Evolutionary conservation across 1,140 invertebrate species (phyloP).

Genomic region (Chrysomallon squamiferum): DNA sequence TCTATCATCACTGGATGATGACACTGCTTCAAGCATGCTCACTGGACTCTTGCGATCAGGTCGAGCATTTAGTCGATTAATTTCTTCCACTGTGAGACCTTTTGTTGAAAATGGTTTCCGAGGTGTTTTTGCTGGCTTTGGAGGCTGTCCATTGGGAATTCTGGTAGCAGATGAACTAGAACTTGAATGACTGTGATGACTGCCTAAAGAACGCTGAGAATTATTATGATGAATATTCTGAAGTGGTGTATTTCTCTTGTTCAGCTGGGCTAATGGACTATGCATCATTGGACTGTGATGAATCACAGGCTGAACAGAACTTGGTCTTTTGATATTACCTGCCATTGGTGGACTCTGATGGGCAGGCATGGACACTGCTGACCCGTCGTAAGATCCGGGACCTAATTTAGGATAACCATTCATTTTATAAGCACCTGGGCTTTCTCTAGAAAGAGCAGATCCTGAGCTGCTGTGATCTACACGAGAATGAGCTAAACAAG

Average conservation of each 20-base stretch:
- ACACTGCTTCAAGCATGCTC: conserved; percentile 90
- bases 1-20: conserved; percentile 74
- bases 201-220: conserved; percentile 28
- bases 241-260: conserved; percentile 12
- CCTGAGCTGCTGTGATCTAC: neutral
- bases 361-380: conserved; percentile 26
- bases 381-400: conserved; percentile 22
- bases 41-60: conserved; percentile 81
- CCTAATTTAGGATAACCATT: conserved; percentile 14
- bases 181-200: conserved; percentile 26
- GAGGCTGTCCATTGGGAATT: conserved; percentile 3
- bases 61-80: conserved; percentile 86
- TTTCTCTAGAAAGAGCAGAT: conserved; percentile 13
- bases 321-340: conserved; percentile 13
- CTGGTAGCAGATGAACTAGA: conserved; percentile 24
- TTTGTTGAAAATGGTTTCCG: conserved; percentile 56
- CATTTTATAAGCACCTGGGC: conserved; percentile 2
- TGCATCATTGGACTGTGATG: neutral
- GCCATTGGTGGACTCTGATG: neutral
- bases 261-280: conserved; percentile 20
- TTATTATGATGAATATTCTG: conserved; percentile 16
- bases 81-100: conserved; percentile 90
- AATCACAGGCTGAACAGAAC: conserved; percentile 21
- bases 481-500: conserved; percentile 9
- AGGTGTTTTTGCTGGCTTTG: conserved; percentile 9